Conservation (phyloP, 2,797 vertebrate species). For the Phrynocephalus forsythii region DNA sequence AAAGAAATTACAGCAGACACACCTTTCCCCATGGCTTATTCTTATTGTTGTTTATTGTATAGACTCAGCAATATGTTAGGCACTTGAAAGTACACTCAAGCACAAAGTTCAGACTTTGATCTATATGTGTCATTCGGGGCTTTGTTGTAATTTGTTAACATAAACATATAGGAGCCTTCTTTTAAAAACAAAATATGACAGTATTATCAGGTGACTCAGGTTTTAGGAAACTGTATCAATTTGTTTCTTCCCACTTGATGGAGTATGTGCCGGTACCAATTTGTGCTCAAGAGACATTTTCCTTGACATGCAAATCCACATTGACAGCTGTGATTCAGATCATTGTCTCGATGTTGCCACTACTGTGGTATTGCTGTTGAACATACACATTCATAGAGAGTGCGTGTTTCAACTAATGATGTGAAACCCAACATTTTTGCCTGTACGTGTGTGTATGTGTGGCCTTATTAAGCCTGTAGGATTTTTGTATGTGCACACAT, state of each 20-base stretch:
- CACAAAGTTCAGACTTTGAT: conserved; percentile 4
- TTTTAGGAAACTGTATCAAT: conserved; percentile 1
- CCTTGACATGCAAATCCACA: background rate
- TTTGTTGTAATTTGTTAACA: conserved; percentile 33
- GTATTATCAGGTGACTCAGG: background rate
- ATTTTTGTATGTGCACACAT: too few relatives aligned
- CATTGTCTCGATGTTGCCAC: background rate
- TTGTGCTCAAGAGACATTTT: background rate
- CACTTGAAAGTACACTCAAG: conserved; percentile 35
- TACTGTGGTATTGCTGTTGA: background rate
- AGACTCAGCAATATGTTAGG: conserved; percentile 37
- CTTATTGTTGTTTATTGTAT: conserved; percentile 45
- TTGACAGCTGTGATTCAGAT: background rate
- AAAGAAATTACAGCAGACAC: conserved; percentile 33
- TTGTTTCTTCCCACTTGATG: background rate
- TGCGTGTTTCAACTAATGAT: background rate
- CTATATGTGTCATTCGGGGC: background rate
- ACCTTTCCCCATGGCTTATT: conserved; percentile 42
- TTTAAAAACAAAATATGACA: conserved; percentile 22
- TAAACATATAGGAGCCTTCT: background rate
- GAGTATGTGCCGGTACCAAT: background rate
- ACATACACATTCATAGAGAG: background rate
- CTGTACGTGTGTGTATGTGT: too few relatives aligned
- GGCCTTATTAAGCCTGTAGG: background rate
- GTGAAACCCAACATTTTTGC: background rate